Conservation (phyloP, 2,113 vertebrate genomes). For the Hypomesus transpacificus region DNA sequence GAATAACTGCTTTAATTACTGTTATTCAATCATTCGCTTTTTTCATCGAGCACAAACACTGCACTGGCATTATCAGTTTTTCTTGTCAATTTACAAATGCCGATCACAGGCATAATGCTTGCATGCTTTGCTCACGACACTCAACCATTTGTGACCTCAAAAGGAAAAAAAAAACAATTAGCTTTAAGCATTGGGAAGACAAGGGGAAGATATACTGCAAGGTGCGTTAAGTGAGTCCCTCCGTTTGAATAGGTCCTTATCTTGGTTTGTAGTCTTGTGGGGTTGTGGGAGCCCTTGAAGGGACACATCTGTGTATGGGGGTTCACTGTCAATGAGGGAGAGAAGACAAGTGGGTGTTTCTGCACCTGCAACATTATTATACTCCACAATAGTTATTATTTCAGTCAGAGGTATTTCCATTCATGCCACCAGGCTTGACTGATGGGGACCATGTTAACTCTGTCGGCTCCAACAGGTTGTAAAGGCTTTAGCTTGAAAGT, state of each 20-base stretch:
- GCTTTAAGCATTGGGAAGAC: conserved; percentile 74
- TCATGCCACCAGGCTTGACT: conserved; percentile 62
- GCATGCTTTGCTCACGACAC: conserved; percentile 64
- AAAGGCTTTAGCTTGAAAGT: not conserved
- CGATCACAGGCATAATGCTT: conserved; percentile 83
- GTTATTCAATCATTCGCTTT: conserved; percentile 98
- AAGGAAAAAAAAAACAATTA: conserved; percentile 57
- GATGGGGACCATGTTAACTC: conserved; percentile 76
- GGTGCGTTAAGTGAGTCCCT: conserved; percentile 73
- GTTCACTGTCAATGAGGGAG: conserved; percentile 80
- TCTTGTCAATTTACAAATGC: conserved; percentile 90
- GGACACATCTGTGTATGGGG: conserved; percentile 93
- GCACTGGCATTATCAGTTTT: conserved; percentile 92
- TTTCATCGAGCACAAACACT: conserved; percentile 73
- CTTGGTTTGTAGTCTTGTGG: conserved; percentile 77
- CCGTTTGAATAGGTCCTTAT: conserved; percentile 80
- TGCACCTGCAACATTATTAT: conserved; percentile 89
- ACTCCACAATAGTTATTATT: conserved; percentile 94
- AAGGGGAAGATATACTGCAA: conserved; percentile 54
- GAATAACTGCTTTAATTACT: conserved; percentile 99
- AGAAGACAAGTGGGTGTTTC: conserved; percentile 80
- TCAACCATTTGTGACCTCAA: conserved; percentile 74
- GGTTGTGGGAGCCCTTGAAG: conserved; percentile 78
- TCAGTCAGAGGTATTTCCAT: conserved; percentile 73
- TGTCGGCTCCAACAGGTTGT: conserved; percentile 36